Evolutionary conservation across 2,797 vertebrate species (phyloP), one percentile per base, ranked within the genome.

Genomic region (Xerus rutilus): DNA sequence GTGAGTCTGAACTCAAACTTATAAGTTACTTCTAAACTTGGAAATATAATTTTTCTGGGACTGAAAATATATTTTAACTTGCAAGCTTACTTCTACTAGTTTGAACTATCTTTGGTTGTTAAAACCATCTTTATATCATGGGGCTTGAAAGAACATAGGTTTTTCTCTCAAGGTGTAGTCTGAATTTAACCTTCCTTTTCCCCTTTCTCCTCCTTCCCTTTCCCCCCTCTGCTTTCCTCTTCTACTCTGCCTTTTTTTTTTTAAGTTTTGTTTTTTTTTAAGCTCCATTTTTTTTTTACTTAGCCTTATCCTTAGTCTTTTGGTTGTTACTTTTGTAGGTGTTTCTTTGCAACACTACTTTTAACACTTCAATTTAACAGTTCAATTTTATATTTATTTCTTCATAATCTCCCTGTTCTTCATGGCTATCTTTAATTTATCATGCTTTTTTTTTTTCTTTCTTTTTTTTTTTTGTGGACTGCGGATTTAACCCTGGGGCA

Each of bases 281-380:
- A 59, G 21, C 67, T 84, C 28, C 32, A 39, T 45, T n/a, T n/a
- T 83, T 69, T 74, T 74, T 21, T 9, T 73, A 32, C 47, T 85
- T 14, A 62, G 7, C 23, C 72, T 88, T 76, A 77, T 25, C 4
- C 23, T 81, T 91, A 57, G 17, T 57, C 54, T 57, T 21, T 65
- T 47, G 62, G 20, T 47, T 69, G 39, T 87, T 91, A 12, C 87
- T 95, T 93, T 88, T 88, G 0, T 78, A 72, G 74, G 21, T 79
- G 74, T 74, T 93, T 52, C n/a, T 81, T 88, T 93, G 59, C 12
- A 93, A 52, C 89, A 17, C 49, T 94, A 30, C 73, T 87, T 67
- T 89, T 5, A 76, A 89, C 74, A 62, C 49, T 73, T 79, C 18
- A 39, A 39, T 39, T 39, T 39, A 76, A 89, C 74, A 62, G 43